Evolutionary conservation across 2,113 vertebrate species (phyloP).

Genomic region (Vombatus ursinus): DNA sequence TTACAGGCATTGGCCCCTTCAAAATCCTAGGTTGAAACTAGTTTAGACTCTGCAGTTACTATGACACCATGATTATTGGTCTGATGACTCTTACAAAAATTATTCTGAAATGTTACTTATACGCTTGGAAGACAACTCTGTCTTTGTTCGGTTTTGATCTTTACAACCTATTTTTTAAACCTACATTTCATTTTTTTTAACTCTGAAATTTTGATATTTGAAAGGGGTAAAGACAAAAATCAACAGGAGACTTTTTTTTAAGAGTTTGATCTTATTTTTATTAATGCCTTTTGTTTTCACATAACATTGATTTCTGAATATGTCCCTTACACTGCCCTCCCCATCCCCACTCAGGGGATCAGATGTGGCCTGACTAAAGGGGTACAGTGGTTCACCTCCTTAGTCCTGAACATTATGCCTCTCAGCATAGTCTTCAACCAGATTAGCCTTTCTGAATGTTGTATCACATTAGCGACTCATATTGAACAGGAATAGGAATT

Average conservation of each 20-base stretch:
- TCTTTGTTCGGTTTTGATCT: neutral
- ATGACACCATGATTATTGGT: neutral
- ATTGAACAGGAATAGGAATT: neutral
- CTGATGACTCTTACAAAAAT: neutral
- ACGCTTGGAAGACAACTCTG: neutral
- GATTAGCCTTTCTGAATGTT: neutral
- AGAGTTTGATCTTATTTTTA: neutral
- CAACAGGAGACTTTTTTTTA: neutral
- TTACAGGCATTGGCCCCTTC: neutral
- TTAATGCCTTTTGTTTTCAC: neutral
- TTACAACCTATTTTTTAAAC: neutral
- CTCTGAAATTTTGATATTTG: neutral
- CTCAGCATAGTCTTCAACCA: neutral
- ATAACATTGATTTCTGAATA: neutral
- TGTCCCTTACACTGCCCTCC: neutral
- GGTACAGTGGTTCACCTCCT: neutral
- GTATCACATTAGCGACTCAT: neutral
- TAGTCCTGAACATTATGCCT: neutral
- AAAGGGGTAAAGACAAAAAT: neutral
- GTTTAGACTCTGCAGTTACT: neutral
- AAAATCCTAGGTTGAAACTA: neutral
- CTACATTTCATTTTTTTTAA: neutral
- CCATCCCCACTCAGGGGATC: neutral
- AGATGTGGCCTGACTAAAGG: neutral
- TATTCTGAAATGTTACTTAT: neutral